Conservation (phyloP, 2,113 vertebrate genomes). For the Corydoras maculifer region DNA sequence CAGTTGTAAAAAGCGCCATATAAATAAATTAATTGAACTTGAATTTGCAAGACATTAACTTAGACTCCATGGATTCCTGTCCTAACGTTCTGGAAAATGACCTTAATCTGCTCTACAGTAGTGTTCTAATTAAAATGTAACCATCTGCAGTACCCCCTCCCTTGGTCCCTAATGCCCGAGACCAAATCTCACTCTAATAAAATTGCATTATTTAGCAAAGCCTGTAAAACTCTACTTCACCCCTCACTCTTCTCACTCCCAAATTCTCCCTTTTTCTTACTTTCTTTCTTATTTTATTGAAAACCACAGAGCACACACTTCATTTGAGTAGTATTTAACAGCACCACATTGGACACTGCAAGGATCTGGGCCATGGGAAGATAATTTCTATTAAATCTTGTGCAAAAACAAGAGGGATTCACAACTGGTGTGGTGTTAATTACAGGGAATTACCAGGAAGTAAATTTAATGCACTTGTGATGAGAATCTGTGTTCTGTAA, state of each 20-base stretch:
- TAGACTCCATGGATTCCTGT: slow-evolving; percentile 2
- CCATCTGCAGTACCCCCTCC: not conserved
- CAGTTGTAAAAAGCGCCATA: no score
- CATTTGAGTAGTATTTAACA: slow-evolving; percentile 30
- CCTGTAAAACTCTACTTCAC: slow-evolving; percentile 45
- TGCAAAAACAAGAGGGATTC: not conserved
- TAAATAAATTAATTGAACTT: no score
- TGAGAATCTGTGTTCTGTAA: no score
- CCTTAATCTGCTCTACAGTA: slow-evolving; percentile 20
- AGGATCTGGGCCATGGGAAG: not conserved
- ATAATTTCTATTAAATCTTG: not conserved
- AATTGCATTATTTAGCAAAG: slow-evolving; percentile 33
- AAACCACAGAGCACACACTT: slow-evolving; percentile 32
- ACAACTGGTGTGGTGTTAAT: not conserved
- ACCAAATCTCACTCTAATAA: slow-evolving; percentile 37
- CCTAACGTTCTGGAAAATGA: not conserved
- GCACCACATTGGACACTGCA: not conserved
- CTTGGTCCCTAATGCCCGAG: slow-evolving; percentile 7
- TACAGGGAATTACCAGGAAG: not conserved
- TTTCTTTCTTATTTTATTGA: slow-evolving; percentile 28
- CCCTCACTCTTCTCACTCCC: slow-evolving; percentile 24
- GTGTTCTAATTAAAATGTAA: slow-evolving; percentile 18
- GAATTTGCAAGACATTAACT: not conserved
- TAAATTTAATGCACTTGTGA: not conserved
- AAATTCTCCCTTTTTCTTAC: not conserved